Evolutionary conservation across 2,888 invertebrate species (phyloP).

Genomic region (Leuctra nigra): DNA sequence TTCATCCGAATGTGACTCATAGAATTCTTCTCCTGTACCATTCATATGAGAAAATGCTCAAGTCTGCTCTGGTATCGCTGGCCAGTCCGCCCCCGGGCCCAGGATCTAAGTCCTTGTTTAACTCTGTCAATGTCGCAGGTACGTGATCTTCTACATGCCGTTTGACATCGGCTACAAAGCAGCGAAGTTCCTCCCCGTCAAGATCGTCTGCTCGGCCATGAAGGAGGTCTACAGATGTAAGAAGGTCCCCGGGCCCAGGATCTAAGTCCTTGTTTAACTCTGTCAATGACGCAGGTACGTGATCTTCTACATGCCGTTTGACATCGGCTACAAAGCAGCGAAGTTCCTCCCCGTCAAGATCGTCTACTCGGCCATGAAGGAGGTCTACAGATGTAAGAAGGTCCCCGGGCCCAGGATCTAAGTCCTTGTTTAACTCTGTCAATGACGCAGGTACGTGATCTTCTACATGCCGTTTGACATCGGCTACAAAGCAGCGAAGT

Average conservation of each 20-base stretch:
- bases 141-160: constrained; percentile 95
- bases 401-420: too few species aligned
- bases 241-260: too few species aligned
- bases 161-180: constrained; percentile 96
- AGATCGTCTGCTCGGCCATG: constrained; percentile 85
- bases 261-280: too few species aligned
- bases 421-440: too few species aligned
- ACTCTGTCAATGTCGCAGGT: too few species aligned
- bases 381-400: constrained; percentile 74
- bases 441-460: constrained; percentile 94
- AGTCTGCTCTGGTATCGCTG: too few species aligned
- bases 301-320: constrained; percentile 97
- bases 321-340: constrained; percentile 91
- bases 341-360: constrained; percentile 93
- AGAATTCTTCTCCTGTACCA: too few species aligned
- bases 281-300: too few species aligned
- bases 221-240: constrained; percentile 85
- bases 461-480: constrained; percentile 99
- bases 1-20: too few species aligned
- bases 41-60: too few species aligned
- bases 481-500: constrained; percentile 92
- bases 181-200: constrained; percentile 89
- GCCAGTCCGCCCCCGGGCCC: too few species aligned
- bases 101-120: too few species aligned
- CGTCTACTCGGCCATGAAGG: constrained; percentile 88